Conservation (phyloP, 2,797 vertebrate genomes). For the Alca torda region DNA sequence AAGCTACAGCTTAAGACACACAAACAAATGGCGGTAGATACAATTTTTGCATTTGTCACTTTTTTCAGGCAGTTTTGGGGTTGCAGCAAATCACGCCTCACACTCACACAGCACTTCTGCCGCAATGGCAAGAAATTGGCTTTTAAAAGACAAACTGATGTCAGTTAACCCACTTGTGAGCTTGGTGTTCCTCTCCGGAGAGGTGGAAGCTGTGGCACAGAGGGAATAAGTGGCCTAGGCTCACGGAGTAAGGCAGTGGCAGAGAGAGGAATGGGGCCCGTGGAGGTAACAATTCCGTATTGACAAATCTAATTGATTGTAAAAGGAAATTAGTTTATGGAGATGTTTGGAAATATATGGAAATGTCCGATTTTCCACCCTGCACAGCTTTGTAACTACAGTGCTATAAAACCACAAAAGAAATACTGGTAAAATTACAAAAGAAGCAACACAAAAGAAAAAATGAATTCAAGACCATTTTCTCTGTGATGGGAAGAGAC, state of each 20-base stretch:
- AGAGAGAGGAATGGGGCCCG: background rate
- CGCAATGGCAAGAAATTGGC: background rate
- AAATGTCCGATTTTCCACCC: background rate
- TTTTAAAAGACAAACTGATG: background rate
- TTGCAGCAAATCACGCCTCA: background rate
- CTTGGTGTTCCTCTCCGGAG: background rate
- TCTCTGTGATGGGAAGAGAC: background rate
- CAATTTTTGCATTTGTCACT: background rate
- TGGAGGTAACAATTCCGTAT: background rate
- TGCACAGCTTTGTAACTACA: background rate
- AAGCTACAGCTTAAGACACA: background rate
- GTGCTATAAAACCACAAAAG: background rate
- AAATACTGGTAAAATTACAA: background rate
- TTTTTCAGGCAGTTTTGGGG: background rate
- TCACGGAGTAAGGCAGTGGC: background rate
- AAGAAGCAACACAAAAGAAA: background rate
- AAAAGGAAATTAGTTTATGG: background rate
- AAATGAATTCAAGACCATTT: background rate
- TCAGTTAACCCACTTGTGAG: background rate
- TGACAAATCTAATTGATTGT: background rate
- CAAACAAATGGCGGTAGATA: background rate
- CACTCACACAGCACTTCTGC: background rate
- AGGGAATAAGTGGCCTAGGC: background rate
- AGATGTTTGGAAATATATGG: background rate
- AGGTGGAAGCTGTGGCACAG: background rate